Percentiles rank a stretch among this genome's conserved stretches.
Evolutionary conservation across 2,888 invertebrate genomes (phyloP).

Genomic region (Ornithoptera alexandrae): DNA sequence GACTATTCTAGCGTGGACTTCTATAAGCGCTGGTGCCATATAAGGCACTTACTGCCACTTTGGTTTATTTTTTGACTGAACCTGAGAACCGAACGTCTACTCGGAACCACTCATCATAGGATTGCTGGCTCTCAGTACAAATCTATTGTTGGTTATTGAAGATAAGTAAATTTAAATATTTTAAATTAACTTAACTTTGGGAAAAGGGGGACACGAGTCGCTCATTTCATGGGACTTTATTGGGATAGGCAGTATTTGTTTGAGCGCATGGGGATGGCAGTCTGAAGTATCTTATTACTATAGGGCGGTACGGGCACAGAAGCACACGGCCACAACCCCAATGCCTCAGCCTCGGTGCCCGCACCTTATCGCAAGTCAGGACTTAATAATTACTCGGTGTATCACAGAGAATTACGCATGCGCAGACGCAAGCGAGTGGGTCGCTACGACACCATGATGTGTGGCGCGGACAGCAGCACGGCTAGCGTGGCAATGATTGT

Average conservation of each 20-base stretch:
- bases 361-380: constrained; percentile 78
- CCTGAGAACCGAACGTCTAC: constrained; percentile 44
- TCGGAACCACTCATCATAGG: constrained; percentile 47
- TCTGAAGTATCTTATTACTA: constrained; percentile 73
- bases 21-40: constrained; percentile 47
- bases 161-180: constrained; percentile 36
- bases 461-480: constrained; percentile 97
- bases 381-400: constrained; percentile 85
- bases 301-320: constrained; percentile 71
- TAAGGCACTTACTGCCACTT: constrained; percentile 55
- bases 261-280: constrained; percentile 71
- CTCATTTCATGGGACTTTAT: constrained; percentile 53
- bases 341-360: constrained; percentile 69
- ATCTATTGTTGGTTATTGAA: constrained; percentile 22
- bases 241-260: constrained; percentile 67
- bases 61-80: constrained; percentile 39
- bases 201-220: constrained; percentile 54
- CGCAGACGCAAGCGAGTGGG: constrained; percentile 77
- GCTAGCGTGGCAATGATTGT: constrained; percentile 98
- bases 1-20: constrained; percentile 61
- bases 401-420: constrained; percentile 83
- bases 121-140: constrained; percentile 41
- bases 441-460: constrained; percentile 94
- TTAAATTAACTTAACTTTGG: constrained; percentile 43
- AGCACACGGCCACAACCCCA: constrained; percentile 69